phyloP scores from a whole-genome alignment of 1,140 invertebrate species.

The Brachionus manjavacas region DNA sequence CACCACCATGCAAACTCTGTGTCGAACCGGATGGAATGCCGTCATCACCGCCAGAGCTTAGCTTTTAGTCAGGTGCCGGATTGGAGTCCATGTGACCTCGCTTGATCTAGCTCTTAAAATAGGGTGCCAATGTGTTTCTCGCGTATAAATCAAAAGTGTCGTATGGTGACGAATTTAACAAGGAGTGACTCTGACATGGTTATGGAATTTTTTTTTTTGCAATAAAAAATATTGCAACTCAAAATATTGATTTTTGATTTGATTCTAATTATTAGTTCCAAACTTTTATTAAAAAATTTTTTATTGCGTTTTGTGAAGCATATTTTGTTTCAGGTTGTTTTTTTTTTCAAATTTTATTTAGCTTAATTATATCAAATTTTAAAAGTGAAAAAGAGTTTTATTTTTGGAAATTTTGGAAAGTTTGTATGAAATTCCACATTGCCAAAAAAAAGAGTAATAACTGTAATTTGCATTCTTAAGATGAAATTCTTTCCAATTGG shows the following conservation, averaged over 20 bases:
- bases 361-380: too few relatives aligned
- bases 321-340: too few relatives aligned
- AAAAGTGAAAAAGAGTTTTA: too few relatives aligned
- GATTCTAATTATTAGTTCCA: not conserved
- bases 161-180: constrained; percentile 91
- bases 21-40: not conserved
- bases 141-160: constrained; percentile 91
- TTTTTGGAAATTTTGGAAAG: too few relatives aligned
- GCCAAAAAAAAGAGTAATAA: too few relatives aligned
- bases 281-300: not conserved
- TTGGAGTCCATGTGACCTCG: constrained; percentile 69
- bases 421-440: too few relatives aligned
- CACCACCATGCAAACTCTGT: not conserved
- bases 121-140: constrained; percentile 88
- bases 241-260: not conserved
- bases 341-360: too few relatives aligned
- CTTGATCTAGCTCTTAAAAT: constrained; percentile 83
- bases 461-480: too few relatives aligned
- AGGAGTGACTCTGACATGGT: constrained; percentile 83
- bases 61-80: constrained; percentile 72
- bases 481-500: too few relatives aligned
- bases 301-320: too few relatives aligned
- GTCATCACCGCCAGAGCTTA: not conserved
- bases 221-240: not conserved
- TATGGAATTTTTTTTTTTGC: constrained; percentile 84